Evolutionary conservation across 2,888 invertebrate species (phyloP), one percentile per base, ranked within the genome.

Genomic region (Drosophila imparisetae): DNA sequence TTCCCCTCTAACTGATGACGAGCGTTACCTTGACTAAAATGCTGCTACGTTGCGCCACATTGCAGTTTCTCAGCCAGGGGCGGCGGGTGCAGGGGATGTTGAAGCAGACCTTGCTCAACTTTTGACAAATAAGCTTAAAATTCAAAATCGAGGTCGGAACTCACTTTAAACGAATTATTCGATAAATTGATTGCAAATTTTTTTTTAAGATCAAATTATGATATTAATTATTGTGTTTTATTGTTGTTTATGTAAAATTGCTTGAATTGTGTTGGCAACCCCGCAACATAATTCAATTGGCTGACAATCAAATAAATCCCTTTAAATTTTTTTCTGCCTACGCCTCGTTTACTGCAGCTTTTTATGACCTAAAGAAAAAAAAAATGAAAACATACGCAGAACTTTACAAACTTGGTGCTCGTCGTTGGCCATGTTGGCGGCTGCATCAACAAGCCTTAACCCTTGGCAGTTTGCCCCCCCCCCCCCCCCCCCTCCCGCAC

Each of bases 21-120:
- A 59, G 70, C 65, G 61, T 70, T 77, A 77, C 74, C 74, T 78
- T 74, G 79, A 64, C 78, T 78, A 64, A 73, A 73, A 61, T 36
- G 54, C 57, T 55, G 38, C 78, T 11, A 38, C 54, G 45, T 68
- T 64, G 64, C 38, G 59, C 42, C 55, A 55, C 49, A 49, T 24
- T 62, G 52, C 53, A 54, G 24, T 60, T 66, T 38, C 32, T 3
- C 29, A 18, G 8, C 21, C 54, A 57, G 29, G 7, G 72, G 42
- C 66, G 62, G 58, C 4, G 38, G 60, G 13, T 11, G 7, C 11
- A 29, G 29, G n/a, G 55, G n/a, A 3, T 15, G 24, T 15, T 8
- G 27, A 2, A 27, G 27, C 36, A 15, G 40, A 49, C 13, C 50
- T 55, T 42, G 21, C 2, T 7, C 10, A 6, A 30, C n/a, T 30